Base-by-base conservation (phyloP, 92 coral and sea anemone genomes). In the Phenganax marumi region DNA sequence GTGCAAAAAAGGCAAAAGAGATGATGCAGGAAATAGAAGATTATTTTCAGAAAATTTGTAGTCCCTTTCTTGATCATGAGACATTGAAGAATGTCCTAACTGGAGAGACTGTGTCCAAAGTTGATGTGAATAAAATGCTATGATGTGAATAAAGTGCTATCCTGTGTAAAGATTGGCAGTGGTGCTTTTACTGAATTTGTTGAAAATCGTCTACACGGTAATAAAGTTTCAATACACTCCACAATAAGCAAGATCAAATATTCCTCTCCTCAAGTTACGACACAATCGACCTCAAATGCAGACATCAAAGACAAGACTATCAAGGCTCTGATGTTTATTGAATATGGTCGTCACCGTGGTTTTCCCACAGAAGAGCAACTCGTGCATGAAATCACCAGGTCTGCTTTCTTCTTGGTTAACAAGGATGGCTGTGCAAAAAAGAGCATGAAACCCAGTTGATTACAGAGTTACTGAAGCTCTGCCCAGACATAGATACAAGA, bases 271-370 rank as follows among this genome's bases (percentile, higher is more conserved):
- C 33, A 72, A 21, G 55, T 52, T 21, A 14, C 39, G 56, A 47
- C 55, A 52, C 21, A 72, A 48, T 72, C 26, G 39, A 11, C 56
- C 55, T 72, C 77, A 26, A 72, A 72, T 3, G 25, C 77, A 72
- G 57, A 72, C 77, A 72, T 72, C 60, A 72, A 72, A 72, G 77
- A 72, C 55, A 14, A 72, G 60, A 72, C 77, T n/a, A 72, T 70
- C 76, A 70, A 70, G 48, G 76, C 76, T 70, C 76, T 70, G 52
- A 70, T 70, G 76, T 47, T 43, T 72, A 72, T 72, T 72, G 77
- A 72, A 23, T 72, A 72, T 50, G 77, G 56, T 46, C 55, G 77
- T 72, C 52, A 72, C 60, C 55, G 77, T 62, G 54, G 56, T 21
- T 46, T 72, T 57, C 54, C 60, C 26, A 26, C 55, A 16, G 77